Conservation (phyloP, 2,797 vertebrate species). For the Aerospiza tachiro region DNA sequence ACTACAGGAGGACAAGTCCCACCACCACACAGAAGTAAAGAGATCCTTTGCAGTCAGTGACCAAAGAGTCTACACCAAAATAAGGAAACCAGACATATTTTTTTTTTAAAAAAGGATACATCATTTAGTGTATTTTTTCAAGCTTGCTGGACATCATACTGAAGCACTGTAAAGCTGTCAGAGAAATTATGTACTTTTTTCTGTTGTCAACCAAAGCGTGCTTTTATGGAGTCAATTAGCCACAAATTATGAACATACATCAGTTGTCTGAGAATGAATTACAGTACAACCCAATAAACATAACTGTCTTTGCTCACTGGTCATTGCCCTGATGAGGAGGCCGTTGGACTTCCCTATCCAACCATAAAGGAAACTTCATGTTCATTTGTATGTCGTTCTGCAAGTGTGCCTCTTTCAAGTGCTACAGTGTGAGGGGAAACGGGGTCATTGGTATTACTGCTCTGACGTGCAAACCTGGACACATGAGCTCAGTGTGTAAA, state of each 20-base stretch:
- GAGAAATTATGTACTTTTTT: background rate
- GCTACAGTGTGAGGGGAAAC: background rate
- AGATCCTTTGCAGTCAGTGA: background rate
- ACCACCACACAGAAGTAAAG: background rate
- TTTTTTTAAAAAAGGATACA: background rate
- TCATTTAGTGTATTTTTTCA: background rate
- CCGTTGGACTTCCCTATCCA: background rate
- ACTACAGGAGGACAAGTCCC: background rate
- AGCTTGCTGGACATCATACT: conserved; percentile 26
- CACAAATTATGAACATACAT: conserved; percentile 45
- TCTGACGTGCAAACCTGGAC: conserved; percentile 44
- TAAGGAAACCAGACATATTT: background rate
- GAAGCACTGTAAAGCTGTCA: conserved; percentile 44
- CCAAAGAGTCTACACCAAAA: background rate
- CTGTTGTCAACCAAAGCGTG: conserved; percentile 45
- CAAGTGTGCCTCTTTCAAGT: background rate
- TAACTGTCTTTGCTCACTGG: background rate
- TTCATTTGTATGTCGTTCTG: rapidly evolving
- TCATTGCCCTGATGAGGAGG: background rate
- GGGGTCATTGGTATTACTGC: background rate
- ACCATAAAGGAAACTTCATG: background rate
- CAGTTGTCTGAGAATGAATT: conserved; percentile 37
- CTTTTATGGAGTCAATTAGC: conserved; percentile 45
- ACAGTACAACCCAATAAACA: conserved; percentile 27
- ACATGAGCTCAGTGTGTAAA: background rate